These are phyloP conservation scores for Pegoplata infirma DNA, from an alignment of 2,888 invertebrate species.

Conservation along the genomic window DNA sequence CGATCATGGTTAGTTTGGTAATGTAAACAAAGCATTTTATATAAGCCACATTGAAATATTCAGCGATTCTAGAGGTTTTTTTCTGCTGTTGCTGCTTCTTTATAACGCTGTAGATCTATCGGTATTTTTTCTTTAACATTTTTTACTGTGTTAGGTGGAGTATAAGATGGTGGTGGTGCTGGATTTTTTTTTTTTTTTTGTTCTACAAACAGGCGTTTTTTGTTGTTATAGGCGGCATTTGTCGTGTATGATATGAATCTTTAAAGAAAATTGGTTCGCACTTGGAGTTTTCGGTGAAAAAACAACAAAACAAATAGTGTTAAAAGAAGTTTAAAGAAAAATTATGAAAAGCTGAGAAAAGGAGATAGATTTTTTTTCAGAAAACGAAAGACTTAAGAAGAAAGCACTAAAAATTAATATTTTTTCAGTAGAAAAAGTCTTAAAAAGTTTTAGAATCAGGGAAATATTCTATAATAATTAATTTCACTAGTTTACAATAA, in stretches of 20 bases:
- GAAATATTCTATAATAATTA: no score
- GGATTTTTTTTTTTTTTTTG: not conserved
- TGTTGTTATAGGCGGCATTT: slow-evolving; percentile 50
- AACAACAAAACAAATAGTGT: slow-evolving; percentile 17
- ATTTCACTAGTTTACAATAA: no score
- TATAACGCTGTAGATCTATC: slow-evolving; percentile 54
- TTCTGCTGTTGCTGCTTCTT: slow-evolving; percentile 16
- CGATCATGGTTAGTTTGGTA: slow-evolving; percentile 59
- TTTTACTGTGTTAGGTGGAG: not conserved
- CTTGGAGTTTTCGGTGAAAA: slow-evolving; percentile 36
- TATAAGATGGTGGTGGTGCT: slow-evolving; percentile 49
- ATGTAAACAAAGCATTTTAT: slow-evolving; percentile 28
- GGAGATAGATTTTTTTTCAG: no score
- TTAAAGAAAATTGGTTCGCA: slow-evolving; percentile 63
- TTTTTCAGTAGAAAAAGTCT: no score
- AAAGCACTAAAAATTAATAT: no score
- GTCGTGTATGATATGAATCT: slow-evolving; percentile 63
- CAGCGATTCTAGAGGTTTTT: slow-evolving; percentile 10
- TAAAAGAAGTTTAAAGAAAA: slow-evolving; percentile 17
- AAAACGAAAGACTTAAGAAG: no score
- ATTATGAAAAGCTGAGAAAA: not conserved
- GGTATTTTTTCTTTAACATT: slow-evolving; percentile 34
- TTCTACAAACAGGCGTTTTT: not conserved
- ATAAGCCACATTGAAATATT: slow-evolving; percentile 38
- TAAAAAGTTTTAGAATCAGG: no score